Evolutionary conservation across 1,140 invertebrate species (phyloP).

Genomic region (Halesus radiatus): DNA sequence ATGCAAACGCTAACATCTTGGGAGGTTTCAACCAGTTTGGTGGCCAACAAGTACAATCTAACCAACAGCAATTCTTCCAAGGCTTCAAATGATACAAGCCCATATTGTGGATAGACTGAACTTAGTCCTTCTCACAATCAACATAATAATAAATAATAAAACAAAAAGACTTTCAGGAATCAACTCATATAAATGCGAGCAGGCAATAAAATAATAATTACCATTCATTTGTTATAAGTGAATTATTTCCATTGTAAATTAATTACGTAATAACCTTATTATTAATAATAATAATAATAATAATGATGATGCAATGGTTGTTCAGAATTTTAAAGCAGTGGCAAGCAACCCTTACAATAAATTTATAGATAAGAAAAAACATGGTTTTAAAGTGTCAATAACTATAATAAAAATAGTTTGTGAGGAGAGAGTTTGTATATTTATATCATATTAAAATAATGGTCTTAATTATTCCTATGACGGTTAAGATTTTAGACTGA

Average conservation of each 20-base stretch:
- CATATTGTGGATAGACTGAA: slow-evolving; percentile 56
- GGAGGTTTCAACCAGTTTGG: slow-evolving; percentile 48
- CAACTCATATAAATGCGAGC: slow-evolving; percentile 11
- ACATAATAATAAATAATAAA: slow-evolving; percentile 12
- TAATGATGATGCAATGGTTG: neutral
- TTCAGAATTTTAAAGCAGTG: neutral
- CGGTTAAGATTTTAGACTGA: slow-evolving; percentile 27
- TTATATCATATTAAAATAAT: neutral
- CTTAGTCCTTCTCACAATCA: slow-evolving; percentile 42
- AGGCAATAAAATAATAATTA: slow-evolving; percentile 30
- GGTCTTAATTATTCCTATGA: slow-evolving; percentile 1
- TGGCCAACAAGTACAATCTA: slow-evolving; percentile 9
- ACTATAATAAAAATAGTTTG: neutral
- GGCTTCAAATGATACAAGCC: slow-evolving; percentile 58
- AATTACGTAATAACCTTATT: neutral
- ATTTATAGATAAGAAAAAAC: neutral
- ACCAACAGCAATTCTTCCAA: slow-evolving; percentile 54
- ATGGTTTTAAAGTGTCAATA: slow-evolving; percentile 26
- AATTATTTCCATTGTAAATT: neutral
- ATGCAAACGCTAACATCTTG: slow-evolving; percentile 48
- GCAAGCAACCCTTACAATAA: neutral
- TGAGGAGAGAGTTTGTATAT: slow-evolving; percentile 18
- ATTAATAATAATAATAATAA: neutral
- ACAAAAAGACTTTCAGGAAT: slow-evolving; percentile 35
- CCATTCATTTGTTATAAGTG: neutral